A percentile compares a stretch with the other conserved stretches of the same genome.
phyloP scores from a whole-genome alignment of 2,113 vertebrate species.

The Halichoeres trimaculatus region DNA sequence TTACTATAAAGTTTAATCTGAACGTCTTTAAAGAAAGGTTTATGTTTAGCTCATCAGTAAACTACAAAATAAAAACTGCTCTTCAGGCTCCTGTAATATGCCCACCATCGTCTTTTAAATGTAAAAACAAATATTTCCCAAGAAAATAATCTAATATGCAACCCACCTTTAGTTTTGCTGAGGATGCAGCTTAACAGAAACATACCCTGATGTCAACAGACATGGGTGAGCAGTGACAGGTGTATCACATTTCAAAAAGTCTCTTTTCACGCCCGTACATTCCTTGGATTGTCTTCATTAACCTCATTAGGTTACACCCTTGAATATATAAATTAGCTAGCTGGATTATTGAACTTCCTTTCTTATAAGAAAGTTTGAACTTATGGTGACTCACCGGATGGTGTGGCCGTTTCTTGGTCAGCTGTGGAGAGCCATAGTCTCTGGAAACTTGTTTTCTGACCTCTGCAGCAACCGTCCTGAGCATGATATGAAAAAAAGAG shows the following conservation, averaged over 20 bases:
- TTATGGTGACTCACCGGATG: constrained; percentile 84
- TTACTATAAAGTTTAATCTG: too few relatives aligned
- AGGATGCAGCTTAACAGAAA: constrained; percentile 1
- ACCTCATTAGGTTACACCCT: constrained; percentile 26
- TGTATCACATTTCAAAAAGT: constrained; percentile 29
- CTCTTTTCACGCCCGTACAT: neutral
- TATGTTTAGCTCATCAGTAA: neutral
- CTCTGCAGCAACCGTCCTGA: constrained; percentile 90
- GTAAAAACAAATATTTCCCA: neutral
- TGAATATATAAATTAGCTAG: neutral
- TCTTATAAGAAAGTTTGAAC: constrained; percentile 34
- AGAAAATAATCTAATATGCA: neutral
- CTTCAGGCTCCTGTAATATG: too few relatives aligned
- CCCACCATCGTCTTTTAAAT: neutral
- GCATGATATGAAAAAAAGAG: neutral
- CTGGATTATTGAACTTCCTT: constrained; percentile 14
- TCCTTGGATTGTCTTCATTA: neutral
- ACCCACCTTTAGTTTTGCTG: neutral
- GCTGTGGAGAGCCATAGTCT: constrained; percentile 90
- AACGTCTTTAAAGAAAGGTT: too few relatives aligned
- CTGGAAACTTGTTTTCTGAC: constrained; percentile 92
- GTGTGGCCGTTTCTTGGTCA: constrained; percentile 86
- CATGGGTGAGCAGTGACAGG: neutral
- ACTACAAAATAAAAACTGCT: too few relatives aligned
- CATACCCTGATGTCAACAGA: neutral